Evolutionary conservation across 2,888 invertebrate genomes (phyloP), one percentile per base, ranked within the genome.

Genomic region (Oscheius myriophilus): DNA sequence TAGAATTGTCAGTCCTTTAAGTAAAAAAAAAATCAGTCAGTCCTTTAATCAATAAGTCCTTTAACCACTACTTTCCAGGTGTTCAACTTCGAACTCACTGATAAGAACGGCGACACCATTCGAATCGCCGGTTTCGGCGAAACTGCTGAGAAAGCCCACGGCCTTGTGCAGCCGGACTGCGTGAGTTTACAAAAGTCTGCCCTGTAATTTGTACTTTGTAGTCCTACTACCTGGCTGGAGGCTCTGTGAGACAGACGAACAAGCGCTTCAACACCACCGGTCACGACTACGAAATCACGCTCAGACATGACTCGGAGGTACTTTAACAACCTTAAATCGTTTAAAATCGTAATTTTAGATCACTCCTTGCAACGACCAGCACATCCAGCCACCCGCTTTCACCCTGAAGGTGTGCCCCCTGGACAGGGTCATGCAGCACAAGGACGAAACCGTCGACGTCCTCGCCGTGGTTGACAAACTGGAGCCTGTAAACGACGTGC

Each of bases 261-360:
- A 96, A 95, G 86, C 92, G 93, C 85, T 98, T 90, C 87, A 90
- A 91, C 42, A 90, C 89, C 45, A 87, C 95, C 7, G 93, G 93
- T 78, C 95, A 96, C 87, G 96, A 97, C 87, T 98, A 96, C 85
- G 98, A 99, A 87, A 92, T 99, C 92, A 92, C 93, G 0, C 91
- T 96, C 84, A 91, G 89, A 14, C 88, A 89, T 9, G 94, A 96
- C 53, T 92, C 94, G n/a, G 75, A 80, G 62, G 82, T 83, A 21
- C 11, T 43, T 7, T 25, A 0, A 69, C 77, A 21, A 21, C 41
- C 42, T 41, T 1, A 25, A 25, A 41, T 9, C 23, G 41, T 46
- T 41, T 39, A 16, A 12, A 21, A 49, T 26, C 26, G n/a, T 14
- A 39, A 45, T 16, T n/a, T 49, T 62, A 71, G 68, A 55, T 71